These are phyloP conservation scores for Lipophrys pholis DNA, from an alignment of 2,113 vertebrate genomes.

Conservation along the genomic window DNA sequence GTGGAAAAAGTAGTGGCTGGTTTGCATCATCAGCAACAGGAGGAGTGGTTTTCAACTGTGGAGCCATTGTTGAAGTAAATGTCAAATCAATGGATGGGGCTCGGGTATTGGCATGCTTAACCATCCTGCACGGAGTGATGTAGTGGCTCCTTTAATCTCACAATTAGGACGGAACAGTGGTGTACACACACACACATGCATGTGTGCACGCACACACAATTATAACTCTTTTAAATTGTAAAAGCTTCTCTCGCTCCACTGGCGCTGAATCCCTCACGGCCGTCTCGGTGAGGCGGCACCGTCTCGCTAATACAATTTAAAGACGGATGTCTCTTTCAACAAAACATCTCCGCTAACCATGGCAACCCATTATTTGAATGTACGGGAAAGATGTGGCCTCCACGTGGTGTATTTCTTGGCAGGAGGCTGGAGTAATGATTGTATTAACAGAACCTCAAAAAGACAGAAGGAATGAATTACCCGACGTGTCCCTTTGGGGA, in stretches of 20 bases:
- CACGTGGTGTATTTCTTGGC: constrained; percentile 39
- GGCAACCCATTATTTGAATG: constrained; percentile 57
- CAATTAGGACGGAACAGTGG: constrained; percentile 33
- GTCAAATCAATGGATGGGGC: constrained; percentile 49
- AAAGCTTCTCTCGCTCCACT: constrained; percentile 20
- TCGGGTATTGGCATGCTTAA: constrained; percentile 14
- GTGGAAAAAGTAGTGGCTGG: constrained; percentile 59
- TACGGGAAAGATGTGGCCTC: constrained; percentile 44
- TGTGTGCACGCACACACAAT: constrained; percentile 46
- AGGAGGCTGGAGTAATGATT: constrained; percentile 13
- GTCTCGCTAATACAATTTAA: constrained; percentile 47
- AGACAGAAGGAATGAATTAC: neutral
- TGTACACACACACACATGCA: neutral
- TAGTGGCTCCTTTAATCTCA: constrained; percentile 42
- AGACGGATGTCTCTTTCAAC: constrained; percentile 49
- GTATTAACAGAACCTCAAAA: neutral
- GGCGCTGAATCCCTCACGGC: constrained; percentile 33
- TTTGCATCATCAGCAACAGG: constrained; percentile 64
- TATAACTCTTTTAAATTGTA: constrained; percentile 28
- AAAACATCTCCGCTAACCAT: constrained; percentile 65
- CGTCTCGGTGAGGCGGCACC: constrained; percentile 13
- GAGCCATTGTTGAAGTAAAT: constrained; percentile 68
- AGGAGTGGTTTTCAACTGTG: constrained; percentile 68
- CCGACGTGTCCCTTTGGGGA: neutral
- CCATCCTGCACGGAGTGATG: constrained; percentile 31